Evolutionary conservation across 2,888 invertebrate species (phyloP), one percentile per base, ranked within the genome.

Genomic region (Drosophila diplacantha): DNA sequence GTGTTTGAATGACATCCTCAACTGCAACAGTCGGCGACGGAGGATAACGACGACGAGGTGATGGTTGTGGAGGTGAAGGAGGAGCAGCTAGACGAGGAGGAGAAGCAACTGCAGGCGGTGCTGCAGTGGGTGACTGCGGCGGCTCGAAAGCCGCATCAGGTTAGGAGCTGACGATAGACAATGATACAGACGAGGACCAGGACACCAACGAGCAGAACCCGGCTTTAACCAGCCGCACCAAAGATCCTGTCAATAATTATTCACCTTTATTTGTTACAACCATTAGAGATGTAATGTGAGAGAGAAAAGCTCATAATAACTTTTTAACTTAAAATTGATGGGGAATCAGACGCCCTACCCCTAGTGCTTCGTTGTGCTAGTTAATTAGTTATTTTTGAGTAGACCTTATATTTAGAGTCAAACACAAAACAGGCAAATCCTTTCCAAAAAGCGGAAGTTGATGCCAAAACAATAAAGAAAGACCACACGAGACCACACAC

Each of bases 1-100:
- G 84, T 85, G 18, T 86, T 81, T 20, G 82, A 86, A 84, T 86
- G 87, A 87, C 86, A 54, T 49, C 29, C 39, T 14, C 18, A 16
- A 41, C 43, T n/a, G 14, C 16, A 41, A 5, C 24, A 24, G 41
- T 24, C 31, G n/a, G 38, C 22, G 24, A 22, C 16, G 18, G 12
- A 49, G 29, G 50, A 44, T 22, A 32, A 39, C 20, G 51, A 18
- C 9, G 44, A 31, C 5, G 44, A 44, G 12, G 39, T 39, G 20
- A 54, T 55, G 18, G 16, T 37, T 20, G 44, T 35, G 16, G 53
- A 49, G 16, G 34, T 53, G 22, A 38, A 44, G n/a, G 51, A 32
- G 26, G 58, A 59, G 41, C n/a, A 16, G 14, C 24, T 22, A 11
- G 53, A 35, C 12, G 44, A 41, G 24, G 24, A 37, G 14, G 34